Evolutionary conservation across 2,797 vertebrate species (phyloP).

Genomic region (Malurus splendens): DNA sequence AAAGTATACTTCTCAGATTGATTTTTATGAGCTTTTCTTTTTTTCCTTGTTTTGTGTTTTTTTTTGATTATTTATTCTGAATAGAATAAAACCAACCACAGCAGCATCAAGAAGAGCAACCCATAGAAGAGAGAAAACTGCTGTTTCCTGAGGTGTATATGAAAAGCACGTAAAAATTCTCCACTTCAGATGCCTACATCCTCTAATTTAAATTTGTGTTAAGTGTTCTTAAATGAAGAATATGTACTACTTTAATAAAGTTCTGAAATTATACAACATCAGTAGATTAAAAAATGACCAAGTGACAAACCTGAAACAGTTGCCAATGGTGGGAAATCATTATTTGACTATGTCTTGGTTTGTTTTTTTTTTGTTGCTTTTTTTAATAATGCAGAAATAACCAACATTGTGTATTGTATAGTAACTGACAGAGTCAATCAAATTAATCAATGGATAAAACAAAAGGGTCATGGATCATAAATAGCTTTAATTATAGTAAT

Average conservation of each 20-base stretch:
- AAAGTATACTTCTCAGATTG: background rate
- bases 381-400: background rate
- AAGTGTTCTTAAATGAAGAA: background rate
- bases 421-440: background rate
- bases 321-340: background rate
- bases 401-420: background rate
- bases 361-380: background rate
- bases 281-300: background rate
- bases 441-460: background rate
- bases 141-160: background rate
- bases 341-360: background rate
- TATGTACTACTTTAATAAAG: background rate
- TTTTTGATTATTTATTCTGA: background rate
- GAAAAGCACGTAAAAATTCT: background rate
- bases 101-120: background rate
- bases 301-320: background rate
- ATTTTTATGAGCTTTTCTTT: background rate
- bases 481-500: background rate
- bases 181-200: background rate
- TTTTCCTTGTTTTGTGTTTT: background rate
- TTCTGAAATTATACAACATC: background rate
- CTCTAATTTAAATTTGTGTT: background rate
- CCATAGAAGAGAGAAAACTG: background rate
- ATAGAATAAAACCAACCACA: background rate
- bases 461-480: background rate